A percentile compares a stretch with the other conserved stretches of the same genome.
phyloP scores from a whole-genome alignment of 64 coral and sea anemone species.

The Actinia equina region DNA sequence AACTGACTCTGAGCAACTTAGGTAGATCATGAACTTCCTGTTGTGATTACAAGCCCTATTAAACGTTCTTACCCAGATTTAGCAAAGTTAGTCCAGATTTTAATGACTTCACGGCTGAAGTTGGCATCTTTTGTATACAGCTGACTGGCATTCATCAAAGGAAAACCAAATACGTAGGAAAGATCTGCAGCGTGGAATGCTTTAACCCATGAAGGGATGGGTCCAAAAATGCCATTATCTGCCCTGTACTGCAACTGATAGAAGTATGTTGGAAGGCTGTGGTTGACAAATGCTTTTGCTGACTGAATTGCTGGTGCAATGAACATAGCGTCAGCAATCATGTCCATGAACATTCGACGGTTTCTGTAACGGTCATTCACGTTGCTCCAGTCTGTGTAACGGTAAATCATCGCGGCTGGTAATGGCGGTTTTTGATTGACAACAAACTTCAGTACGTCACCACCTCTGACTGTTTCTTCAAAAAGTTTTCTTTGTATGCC shows the following conservation, averaged over 20 bases:
- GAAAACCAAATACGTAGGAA: conserved; percentile 48
- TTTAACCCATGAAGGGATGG: conserved; percentile 45
- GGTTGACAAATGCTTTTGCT: conserved; percentile 19
- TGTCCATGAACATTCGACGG: conserved; percentile 37
- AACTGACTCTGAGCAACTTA: no score
- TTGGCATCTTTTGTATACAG: conserved; percentile 11
- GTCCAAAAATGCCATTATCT: neutral
- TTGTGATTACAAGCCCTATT: no score
- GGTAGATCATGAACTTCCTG: no score
- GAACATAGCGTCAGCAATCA: conserved; percentile 28
- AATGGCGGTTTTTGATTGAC: neutral
- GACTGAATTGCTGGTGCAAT: conserved; percentile 11
- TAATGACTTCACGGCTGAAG: conserved; percentile 40
- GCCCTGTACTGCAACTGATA: conserved; percentile 24
- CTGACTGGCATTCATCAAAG: neutral
- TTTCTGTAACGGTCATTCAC: conserved; percentile 16
- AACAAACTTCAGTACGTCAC: neutral
- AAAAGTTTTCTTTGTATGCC: conserved; percentile 40
- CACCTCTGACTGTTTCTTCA: neutral
- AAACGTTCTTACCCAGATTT: conserved; percentile 34
- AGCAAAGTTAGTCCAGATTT: conserved; percentile 40
- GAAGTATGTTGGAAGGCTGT: conserved; percentile 30
- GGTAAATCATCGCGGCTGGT: conserved; percentile 35
- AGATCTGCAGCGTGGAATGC: conserved; percentile 51
- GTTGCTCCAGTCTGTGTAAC: conserved; percentile 74